phyloP scores from a whole-genome alignment of 2,797 vertebrate species.

The Lutra lutra region DNA sequence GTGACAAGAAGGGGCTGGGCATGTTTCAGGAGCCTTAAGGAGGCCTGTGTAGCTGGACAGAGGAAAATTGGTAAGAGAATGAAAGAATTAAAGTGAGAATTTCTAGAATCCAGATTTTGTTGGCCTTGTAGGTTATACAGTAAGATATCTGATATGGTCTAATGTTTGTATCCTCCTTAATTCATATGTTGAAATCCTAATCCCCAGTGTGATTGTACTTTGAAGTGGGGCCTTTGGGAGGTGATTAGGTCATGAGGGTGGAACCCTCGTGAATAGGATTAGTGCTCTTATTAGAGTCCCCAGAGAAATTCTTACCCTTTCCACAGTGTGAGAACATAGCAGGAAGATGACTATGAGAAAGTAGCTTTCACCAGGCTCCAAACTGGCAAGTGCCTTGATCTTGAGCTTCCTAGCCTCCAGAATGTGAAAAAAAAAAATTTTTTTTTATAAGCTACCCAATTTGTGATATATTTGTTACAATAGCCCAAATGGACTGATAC shows the following conservation, averaged over 20 bases:
- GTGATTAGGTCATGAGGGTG: background rate
- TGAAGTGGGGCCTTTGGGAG: background rate
- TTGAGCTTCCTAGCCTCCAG: background rate
- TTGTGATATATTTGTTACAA: background rate
- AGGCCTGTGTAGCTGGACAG: background rate
- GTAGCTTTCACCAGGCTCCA: background rate
- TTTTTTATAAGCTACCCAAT: background rate
- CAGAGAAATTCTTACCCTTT: background rate
- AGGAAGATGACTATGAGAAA: background rate
- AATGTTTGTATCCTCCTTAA: background rate
- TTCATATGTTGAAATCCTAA: background rate
- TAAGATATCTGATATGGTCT: background rate
- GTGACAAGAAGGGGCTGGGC: rapidly evolving
- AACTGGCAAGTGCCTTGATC: background rate
- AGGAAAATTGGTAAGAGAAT: background rate
- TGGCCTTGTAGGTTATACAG: background rate
- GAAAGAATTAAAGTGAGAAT: background rate
- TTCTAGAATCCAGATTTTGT: background rate
- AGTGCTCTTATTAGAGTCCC: background rate
- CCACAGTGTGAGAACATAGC: background rate
- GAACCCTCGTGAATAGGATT: background rate
- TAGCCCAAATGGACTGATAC: background rate
- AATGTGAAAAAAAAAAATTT: background rate
- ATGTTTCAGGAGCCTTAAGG: background rate
- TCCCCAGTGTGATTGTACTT: background rate